Conservation (phyloP, 1,140 invertebrate genomes). For the Trichonephila inaurata region DNA sequence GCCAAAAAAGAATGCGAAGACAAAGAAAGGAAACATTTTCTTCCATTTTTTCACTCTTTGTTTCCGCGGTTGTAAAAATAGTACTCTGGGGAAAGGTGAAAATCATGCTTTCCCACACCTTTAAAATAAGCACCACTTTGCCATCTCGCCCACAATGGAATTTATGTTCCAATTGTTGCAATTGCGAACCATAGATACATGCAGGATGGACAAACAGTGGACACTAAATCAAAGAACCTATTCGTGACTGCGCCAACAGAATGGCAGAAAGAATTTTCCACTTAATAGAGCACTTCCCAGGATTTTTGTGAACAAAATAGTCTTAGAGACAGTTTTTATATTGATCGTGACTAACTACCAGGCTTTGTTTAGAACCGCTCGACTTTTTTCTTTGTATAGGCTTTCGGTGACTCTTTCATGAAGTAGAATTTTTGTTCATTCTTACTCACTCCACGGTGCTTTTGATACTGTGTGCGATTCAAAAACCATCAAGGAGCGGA, state of each 20-base stretch:
- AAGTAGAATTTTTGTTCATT: not conserved
- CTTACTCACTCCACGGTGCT: not conserved
- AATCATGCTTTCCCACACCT: slow-evolving; percentile 63
- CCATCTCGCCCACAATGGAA: slow-evolving; percentile 45
- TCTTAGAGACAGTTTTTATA: not conserved
- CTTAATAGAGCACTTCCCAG: slow-evolving; percentile 60
- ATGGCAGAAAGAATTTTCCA: not conserved
- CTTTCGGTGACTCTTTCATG: not conserved
- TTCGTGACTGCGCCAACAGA: not conserved
- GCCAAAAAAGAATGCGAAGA: not conserved
- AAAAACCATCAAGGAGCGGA: not conserved
- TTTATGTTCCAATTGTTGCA: slow-evolving; percentile 60
- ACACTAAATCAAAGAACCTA: slow-evolving; percentile 49
- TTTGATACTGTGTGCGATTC: slow-evolving; percentile 1
- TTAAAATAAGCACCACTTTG: slow-evolving; percentile 39
- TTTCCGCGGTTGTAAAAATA: slow-evolving; percentile 53
- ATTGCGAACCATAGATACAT: not conserved
- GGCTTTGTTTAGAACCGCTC: slow-evolving; percentile 28
- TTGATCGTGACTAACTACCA: not conserved
- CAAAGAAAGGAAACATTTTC: slow-evolving; percentile 66
- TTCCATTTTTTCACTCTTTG: slow-evolving; percentile 47
- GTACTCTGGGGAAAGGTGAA: slow-evolving; percentile 57
- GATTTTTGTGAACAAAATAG: slow-evolving; percentile 47
- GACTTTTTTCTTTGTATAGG: slow-evolving; percentile 50
- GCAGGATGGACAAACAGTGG: not conserved